phyloP scores from a whole-genome alignment of 2,797 vertebrate species.

The Picus viridis region DNA sequence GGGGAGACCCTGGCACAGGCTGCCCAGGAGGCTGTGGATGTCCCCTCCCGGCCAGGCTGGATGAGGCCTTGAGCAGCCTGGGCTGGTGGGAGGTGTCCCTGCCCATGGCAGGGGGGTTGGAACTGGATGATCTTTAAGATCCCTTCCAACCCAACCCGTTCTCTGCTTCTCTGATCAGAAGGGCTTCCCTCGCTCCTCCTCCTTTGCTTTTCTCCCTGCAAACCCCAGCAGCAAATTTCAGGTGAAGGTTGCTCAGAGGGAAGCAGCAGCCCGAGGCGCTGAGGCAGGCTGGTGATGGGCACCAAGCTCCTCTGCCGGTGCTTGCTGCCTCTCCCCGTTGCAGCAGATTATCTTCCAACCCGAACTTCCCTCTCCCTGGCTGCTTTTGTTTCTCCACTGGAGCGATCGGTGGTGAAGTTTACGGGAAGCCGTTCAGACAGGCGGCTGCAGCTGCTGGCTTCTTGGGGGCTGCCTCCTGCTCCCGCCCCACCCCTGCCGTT shows the following conservation, averaged over 20 bases:
- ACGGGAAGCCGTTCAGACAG: not conserved
- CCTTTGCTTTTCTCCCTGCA: not conserved
- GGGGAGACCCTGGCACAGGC: too few relatives aligned
- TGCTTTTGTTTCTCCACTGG: not conserved
- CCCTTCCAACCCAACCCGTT: too few relatives aligned
- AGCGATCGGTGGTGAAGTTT: not conserved
- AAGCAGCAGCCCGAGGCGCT: not conserved
- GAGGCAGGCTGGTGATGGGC: not conserved
- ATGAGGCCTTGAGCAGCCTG: too few relatives aligned
- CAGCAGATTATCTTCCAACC: not conserved
- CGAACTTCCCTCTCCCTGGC: not conserved
- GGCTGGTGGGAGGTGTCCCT: too few relatives aligned
- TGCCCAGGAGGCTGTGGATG: too few relatives aligned
- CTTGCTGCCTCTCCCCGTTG: constrained; percentile 66
- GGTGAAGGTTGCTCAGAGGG: not conserved
- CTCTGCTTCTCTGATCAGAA: too few relatives aligned
- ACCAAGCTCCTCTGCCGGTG: constrained; percentile 18
- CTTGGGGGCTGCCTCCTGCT: not conserved
- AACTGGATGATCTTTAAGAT: too few relatives aligned
- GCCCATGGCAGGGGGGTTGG: too few relatives aligned
- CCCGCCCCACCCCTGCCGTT: rapidly evolving
- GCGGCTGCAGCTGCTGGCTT: not conserved
- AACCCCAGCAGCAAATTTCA: not conserved
- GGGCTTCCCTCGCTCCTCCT: not conserved
- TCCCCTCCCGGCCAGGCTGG: too few relatives aligned